These are phyloP conservation scores for Criorhina ranunculi DNA, from an alignment of 2,888 invertebrate genomes.

Conservation along the genomic window DNA sequence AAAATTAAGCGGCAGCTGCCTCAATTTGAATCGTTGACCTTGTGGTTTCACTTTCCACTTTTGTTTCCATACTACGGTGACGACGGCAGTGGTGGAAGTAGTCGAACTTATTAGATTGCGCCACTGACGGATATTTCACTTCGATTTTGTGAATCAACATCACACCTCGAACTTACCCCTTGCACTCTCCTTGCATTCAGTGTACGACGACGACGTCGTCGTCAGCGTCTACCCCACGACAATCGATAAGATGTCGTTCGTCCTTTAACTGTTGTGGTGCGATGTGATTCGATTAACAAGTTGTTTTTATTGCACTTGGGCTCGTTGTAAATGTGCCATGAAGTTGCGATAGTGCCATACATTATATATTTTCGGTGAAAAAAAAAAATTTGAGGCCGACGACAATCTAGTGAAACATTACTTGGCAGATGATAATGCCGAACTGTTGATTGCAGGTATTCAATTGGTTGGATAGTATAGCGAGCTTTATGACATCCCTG, in stretches of 20 bases:
- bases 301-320: conserved; percentile 60
- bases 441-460: conserved; percentile 42
- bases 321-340: conserved; percentile 49
- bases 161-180: conserved; percentile 62
- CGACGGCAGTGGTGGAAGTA: conserved; percentile 27
- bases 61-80: conserved; percentile 65
- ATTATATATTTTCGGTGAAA: conserved; percentile 33
- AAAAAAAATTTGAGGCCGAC: conserved; percentile 2
- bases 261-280: conserved; percentile 55
- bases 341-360: conserved; percentile 58
- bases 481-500: conserved; percentile 81
- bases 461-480: conserved; percentile 39
- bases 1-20: conserved; percentile 75
- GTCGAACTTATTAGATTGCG: conserved; percentile 75
- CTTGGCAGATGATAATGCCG: conserved; percentile 32
- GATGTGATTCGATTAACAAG: conserved; percentile 68
- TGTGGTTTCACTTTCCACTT: conserved; percentile 75
- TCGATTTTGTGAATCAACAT: conserved; percentile 56
- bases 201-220: not conserved
- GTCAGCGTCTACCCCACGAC: conserved; percentile 28
- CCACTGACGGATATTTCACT: conserved; percentile 71
- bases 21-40: conserved; percentile 76
- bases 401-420: conserved; percentile 44
- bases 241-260: conserved; percentile 73
- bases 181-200: conserved; percentile 19